These are phyloP conservation scores for Bujurquina vittata DNA, from an alignment of 2,113 vertebrate genomes.

Conservation along the genomic window DNA sequence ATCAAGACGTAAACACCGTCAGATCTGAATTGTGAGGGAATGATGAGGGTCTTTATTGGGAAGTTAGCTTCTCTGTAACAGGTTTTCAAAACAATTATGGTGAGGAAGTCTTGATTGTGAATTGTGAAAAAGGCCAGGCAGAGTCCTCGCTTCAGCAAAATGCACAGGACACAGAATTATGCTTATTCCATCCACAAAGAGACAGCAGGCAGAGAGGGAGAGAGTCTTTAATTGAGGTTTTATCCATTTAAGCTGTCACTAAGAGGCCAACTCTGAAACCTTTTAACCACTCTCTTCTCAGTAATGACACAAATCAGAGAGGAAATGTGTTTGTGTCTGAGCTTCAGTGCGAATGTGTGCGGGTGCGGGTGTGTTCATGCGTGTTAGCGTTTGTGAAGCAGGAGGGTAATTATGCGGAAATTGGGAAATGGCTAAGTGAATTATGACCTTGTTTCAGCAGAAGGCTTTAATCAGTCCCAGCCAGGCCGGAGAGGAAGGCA, in stretches of 20 bases:
- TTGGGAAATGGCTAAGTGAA: conserved; percentile 83
- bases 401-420: conserved; percentile 79
- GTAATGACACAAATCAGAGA: conserved; percentile 79
- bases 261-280: conserved; percentile 76
- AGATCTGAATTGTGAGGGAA: background rate
- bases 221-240: conserved; percentile 79
- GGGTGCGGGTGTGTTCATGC: conserved; percentile 25
- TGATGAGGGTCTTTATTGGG: background rate
- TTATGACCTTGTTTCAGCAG: conserved; percentile 82
- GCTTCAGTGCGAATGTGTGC: conserved; percentile 46
- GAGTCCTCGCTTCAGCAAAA: conserved; percentile 38
- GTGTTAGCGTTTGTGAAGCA: conserved; percentile 48
- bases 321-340: conserved; percentile 66
- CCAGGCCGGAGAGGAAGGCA: conserved; percentile 60
- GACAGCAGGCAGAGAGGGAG: conserved; percentile 45
- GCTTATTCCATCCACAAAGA: conserved; percentile 59
- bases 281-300: conserved; percentile 76
- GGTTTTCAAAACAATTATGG: conserved; percentile 31
- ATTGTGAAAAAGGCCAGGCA: conserved; percentile 1
- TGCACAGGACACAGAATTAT: conserved; percentile 55
- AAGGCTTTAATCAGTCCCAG: conserved; percentile 78
- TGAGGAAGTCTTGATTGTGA: conserved; percentile 22
- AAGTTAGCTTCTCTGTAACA: background rate
- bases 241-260: conserved; percentile 82
- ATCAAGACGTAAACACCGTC: background rate